Conservation (phyloP, 2,113 vertebrate species). For the Cynopterus brachyotis region DNA sequence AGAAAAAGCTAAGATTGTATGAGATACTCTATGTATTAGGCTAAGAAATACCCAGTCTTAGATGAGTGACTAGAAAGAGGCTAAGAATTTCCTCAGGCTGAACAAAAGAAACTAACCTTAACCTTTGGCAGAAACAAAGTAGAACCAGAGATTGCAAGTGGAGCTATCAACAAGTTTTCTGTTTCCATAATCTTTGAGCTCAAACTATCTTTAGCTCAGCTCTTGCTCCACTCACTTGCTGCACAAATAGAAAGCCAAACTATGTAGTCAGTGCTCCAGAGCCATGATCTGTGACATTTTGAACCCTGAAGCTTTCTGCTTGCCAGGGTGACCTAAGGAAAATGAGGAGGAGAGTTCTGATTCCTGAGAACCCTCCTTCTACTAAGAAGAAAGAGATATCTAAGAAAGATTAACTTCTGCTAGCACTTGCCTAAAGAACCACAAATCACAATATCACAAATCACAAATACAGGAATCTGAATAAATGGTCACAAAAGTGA, state of each 20-base stretch:
- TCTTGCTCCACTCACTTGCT: background rate
- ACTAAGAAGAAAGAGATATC: background rate
- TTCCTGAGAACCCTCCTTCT: background rate
- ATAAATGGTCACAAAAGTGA: background rate
- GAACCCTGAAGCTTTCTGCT: background rate
- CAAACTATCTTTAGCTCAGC: background rate
- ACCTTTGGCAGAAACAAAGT: background rate
- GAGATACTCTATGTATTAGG: background rate
- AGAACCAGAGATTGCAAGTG: background rate
- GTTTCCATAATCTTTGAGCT: background rate
- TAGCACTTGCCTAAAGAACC: background rate
- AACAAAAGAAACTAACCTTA: background rate
- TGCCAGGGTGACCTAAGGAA: background rate
- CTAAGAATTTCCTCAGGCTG: background rate
- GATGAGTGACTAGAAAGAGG: background rate
- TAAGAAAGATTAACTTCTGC: background rate
- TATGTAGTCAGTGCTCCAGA: background rate
- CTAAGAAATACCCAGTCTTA: background rate
- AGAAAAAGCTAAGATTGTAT: background rate
- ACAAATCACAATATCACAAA: background rate
- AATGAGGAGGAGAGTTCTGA: background rate
- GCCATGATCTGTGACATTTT: background rate
- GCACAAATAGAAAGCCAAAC: background rate
- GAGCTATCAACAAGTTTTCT: background rate
- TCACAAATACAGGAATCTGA: background rate